Base-by-base conservation (phyloP, 2,797 vertebrate genomes). In the Lepilemur septentrionalis region DNA sequence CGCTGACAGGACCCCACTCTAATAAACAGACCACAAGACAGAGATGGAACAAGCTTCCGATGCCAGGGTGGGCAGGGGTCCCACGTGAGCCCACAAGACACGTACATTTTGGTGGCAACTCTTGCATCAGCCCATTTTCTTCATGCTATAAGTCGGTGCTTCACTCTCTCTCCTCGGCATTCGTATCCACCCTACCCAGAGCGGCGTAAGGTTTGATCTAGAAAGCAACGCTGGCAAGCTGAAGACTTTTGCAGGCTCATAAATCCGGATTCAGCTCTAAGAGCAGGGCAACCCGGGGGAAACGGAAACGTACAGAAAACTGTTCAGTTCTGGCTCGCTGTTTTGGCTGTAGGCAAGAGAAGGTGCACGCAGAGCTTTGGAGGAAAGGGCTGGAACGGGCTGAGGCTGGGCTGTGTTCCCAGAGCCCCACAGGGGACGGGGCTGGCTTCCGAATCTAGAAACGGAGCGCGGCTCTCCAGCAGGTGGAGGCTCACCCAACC, bases 361-460 rank as follows among this genome's bases (percentile, higher is more conserved):
- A 98, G 98, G 98, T 97, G 95, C 23, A 22, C 0, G 1, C 80
- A 32, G 89, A 30, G 92, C 88, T 94, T 28, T 95, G 8, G 59
- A n/a, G 96, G 65, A 96, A 89, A 93, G 97, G 95, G 94, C 78
- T 96, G 97, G 94, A 98, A 97, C 30, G 32, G 73, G 86, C 65
- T 1, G 87, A 97, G 97, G 94, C 96, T 94, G 93, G 98, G 98
- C 96, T 48, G 23, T 30, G 89, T 94, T 98, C 97, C 98, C 98
- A 97, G 95, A 98, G 97, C 97, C 97, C 97, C 97, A 69, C 89
- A 85, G 97, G 96, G 20, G 25, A 89, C 91, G 88, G 96, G 0
- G 73, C 97, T 98, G 98, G 97, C 98, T 98, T 96, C 76, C 52
- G 97, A 98, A 76, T 93, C 93, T 96, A 96, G 97, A 95, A 98